Conservation (phyloP, 2,113 vertebrate species). For the Rhagologus leucostigma region DNA sequence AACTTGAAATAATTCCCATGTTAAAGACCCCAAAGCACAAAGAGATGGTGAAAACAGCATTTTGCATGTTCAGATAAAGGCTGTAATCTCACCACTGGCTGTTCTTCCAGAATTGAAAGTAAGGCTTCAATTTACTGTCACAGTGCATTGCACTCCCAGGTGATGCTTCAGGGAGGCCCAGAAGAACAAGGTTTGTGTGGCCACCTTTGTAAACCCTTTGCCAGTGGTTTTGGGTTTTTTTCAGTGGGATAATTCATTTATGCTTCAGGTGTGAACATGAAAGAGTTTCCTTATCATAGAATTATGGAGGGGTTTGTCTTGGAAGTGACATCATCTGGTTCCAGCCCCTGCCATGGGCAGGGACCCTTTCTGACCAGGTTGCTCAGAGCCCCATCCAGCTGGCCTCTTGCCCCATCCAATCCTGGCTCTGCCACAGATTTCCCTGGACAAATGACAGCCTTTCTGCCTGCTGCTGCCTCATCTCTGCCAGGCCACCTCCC, state of each 20-base stretch:
- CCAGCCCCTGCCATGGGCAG: background rate
- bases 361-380: background rate
- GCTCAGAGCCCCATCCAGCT: background rate
- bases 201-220: background rate
- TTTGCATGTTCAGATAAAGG: background rate
- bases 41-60: background rate
- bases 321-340: background rate
- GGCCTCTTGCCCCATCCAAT: background rate
- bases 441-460: background rate
- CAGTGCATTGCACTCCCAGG: accelerated
- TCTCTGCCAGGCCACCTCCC: background rate
- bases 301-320: background rate
- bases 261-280: background rate
- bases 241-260: background rate
- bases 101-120: background rate
- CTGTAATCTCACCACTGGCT: background rate
- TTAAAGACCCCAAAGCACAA: background rate
- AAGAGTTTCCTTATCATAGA: background rate
- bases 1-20: background rate
- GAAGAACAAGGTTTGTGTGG: background rate
- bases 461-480: background rate
- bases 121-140: background rate
- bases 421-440: background rate
- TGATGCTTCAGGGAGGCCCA: background rate
- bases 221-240: accelerated